These are phyloP conservation scores for Crossocerus cetratus DNA, from an alignment of 2,888 invertebrate genomes.

Conservation along the genomic window DNA sequence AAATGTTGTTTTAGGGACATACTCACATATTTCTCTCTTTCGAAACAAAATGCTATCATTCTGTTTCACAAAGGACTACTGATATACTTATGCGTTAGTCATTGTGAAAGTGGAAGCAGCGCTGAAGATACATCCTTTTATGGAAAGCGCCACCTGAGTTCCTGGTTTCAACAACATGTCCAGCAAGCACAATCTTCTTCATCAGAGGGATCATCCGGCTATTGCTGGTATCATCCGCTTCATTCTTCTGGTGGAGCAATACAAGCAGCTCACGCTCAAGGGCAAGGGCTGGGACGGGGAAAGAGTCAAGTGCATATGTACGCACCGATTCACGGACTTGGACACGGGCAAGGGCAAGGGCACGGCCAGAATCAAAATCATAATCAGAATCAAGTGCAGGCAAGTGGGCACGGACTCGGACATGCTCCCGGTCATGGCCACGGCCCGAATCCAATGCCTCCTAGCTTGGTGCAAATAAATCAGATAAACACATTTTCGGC, in stretches of 20 bases:
- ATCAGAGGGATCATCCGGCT: constrained; percentile 59
- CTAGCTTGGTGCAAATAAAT: constrained; percentile 70
- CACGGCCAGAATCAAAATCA: too few species aligned
- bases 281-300: too few species aligned
- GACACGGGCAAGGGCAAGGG: too few species aligned
- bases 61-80: too few species aligned
- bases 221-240: constrained; percentile 72
- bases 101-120: constrained; percentile 71
- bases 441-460: constrained; percentile 64
- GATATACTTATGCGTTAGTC: constrained; percentile 57
- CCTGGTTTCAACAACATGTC: constrained; percentile 65
- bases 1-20: too few species aligned
- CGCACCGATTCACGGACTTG: too few species aligned
- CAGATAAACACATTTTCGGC: constrained; percentile 68
- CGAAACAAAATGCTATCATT: too few species aligned
- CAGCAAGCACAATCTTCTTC: constrained; percentile 59
- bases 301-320: too few species aligned
- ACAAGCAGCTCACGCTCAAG: constrained; percentile 41
- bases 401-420: too few species aligned
- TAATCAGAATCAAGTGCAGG: too few species aligned
- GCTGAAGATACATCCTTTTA: constrained; percentile 69
- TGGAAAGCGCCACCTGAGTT: constrained; percentile 65
- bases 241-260: constrained; percentile 68
- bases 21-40: too few species aligned
- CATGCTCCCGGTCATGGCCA: constrained; percentile 63